phyloP scores from a whole-genome alignment of 1,140 invertebrate species.

The Nephotettix cincticeps region DNA sequence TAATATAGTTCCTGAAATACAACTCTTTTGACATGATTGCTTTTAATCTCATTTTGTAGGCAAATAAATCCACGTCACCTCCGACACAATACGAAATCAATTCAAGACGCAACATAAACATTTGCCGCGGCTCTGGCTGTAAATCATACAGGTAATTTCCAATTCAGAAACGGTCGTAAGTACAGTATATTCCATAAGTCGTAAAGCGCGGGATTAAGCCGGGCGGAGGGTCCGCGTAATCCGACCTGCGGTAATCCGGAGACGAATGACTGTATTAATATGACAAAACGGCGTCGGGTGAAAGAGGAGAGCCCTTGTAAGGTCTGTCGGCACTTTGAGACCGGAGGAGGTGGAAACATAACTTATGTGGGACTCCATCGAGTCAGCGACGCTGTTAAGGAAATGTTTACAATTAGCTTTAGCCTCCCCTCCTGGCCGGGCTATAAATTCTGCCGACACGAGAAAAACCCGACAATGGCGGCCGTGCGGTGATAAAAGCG shows the following conservation, averaged over 20 bases:
- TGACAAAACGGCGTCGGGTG: constrained; percentile 6
- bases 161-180: not conserved
- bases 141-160: not conserved
- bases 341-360: constrained; percentile 25
- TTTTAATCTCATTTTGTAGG: no score
- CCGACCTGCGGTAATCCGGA: not conserved
- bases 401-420: constrained; percentile 34
- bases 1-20: no score
- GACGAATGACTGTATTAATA: constrained; percentile 20
- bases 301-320: not conserved
- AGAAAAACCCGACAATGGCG: constrained; percentile 32
- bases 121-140: not conserved
- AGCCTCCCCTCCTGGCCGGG: constrained; percentile 26
- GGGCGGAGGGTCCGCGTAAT: not conserved
- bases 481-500: constrained; percentile 32
- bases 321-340: constrained; percentile 16
- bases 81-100: no score
- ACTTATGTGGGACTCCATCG: constrained; percentile 31
- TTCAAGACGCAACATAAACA: no score
- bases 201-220: not conserved
- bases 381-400: constrained; percentile 30
- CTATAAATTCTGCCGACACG: constrained; percentile 28
- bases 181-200: not conserved
- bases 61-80: no score
- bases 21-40: no score